These are phyloP conservation scores for Axis porcinus DNA, from an alignment of 2,113 vertebrate genomes.

Conservation along the genomic window DNA sequence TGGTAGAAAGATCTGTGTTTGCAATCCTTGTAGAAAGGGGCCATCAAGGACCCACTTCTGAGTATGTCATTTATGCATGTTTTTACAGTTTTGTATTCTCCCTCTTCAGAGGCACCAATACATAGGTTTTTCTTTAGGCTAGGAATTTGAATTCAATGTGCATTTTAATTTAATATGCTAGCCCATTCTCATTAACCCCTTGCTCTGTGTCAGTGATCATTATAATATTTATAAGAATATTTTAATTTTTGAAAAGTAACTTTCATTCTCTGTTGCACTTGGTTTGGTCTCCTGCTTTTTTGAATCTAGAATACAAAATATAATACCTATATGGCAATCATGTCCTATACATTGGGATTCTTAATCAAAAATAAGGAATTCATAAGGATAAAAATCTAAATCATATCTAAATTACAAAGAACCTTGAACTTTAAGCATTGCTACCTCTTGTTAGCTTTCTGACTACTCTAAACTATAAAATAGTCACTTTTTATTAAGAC, in stretches of 20 bases:
- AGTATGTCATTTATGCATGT: neutral
- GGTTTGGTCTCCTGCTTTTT: neutral
- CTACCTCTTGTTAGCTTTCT: conserved; percentile 15
- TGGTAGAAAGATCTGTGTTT: conserved; percentile 1
- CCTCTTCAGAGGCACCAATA: neutral
- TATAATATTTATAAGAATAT: neutral
- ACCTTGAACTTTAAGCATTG: neutral
- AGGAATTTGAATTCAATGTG: neutral
- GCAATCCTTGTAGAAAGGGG: neutral
- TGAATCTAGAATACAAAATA: neutral
- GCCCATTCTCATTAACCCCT: neutral
- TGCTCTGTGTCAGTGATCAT: neutral
- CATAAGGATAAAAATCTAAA: neutral
- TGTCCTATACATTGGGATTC: neutral
- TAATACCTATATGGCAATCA: neutral
- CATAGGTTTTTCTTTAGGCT: neutral
- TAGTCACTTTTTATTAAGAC: neutral
- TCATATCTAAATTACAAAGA: conserved; percentile 39
- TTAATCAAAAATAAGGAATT: conserved; percentile 1
- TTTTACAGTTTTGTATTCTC: neutral
- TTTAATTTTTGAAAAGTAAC: neutral
- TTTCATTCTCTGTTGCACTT: neutral
- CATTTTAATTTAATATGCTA: neutral
- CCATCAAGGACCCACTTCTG: neutral
- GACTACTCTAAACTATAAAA: neutral